These are phyloP conservation scores for Ondatra zibethicus DNA, from an alignment of 2,113 vertebrate genomes.

Conservation along the genomic window DNA sequence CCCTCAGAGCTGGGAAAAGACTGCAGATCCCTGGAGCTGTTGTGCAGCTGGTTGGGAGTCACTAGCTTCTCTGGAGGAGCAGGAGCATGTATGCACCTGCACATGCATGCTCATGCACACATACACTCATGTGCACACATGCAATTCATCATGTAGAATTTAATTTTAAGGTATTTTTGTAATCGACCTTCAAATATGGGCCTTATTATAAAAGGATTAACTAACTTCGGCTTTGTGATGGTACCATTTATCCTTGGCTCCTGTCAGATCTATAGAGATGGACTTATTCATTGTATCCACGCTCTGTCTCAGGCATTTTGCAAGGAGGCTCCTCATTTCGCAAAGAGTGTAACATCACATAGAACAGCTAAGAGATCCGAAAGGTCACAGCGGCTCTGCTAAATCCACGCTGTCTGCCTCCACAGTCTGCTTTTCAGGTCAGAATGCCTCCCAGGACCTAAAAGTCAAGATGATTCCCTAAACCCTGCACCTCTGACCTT, in stretches of 20 bases:
- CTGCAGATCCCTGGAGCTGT: neutral
- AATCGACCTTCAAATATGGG: conserved; percentile 4
- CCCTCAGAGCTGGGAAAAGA: neutral
- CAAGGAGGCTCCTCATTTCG: neutral
- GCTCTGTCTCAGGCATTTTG: neutral
- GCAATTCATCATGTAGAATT: neutral
- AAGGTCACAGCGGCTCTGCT: neutral
- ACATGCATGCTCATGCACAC: neutral
- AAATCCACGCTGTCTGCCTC: neutral
- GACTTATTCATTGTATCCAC: neutral
- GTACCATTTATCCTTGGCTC: neutral
- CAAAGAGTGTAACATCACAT: neutral
- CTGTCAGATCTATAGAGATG: neutral
- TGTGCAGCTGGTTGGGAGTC: neutral
- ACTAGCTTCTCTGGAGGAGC: neutral
- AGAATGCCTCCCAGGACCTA: neutral
- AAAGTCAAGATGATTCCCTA: neutral
- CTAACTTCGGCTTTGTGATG: neutral
- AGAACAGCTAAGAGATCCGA: neutral
- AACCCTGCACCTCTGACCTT: neutral
- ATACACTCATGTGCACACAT: neutral
- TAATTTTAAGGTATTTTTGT: conserved; percentile 10
- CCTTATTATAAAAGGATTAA: conserved; percentile 9
- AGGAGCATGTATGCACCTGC: neutral
- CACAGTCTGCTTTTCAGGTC: neutral